phyloP scores from a whole-genome alignment of 1,140 invertebrate species.

The Cotesia glomerata region DNA sequence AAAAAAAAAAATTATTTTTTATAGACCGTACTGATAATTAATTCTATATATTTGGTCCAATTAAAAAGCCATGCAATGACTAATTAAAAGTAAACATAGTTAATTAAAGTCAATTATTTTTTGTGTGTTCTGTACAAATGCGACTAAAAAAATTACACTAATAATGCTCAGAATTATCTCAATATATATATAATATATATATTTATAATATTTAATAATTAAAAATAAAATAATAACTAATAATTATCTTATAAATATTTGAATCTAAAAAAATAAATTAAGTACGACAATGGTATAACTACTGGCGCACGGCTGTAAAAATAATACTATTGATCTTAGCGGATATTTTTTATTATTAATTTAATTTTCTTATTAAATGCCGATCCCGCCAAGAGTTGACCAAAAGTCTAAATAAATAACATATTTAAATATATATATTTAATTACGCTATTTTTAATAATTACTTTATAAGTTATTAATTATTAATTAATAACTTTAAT shows the following conservation, averaged over 20 bases:
- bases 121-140: too few relatives aligned
- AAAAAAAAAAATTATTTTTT: constrained; percentile 11
- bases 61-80: constrained; percentile 11
- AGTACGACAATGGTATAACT: constrained; percentile 30
- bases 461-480: too few relatives aligned
- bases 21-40: constrained; percentile 15
- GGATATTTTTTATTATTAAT: not conserved
- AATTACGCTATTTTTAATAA: too few relatives aligned
- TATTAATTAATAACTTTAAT: constrained; percentile 1
- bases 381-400: constrained; percentile 24
- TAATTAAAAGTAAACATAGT: too few relatives aligned
- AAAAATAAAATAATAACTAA: not conserved
- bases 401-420: constrained; percentile 6
- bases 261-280: constrained; percentile 24
- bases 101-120: too few relatives aligned
- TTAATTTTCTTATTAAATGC: constrained; percentile 11
- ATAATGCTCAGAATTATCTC: too few relatives aligned
- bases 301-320: constrained; percentile 25
- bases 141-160: too few relatives aligned
- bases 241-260: not conserved
- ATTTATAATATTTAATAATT: too few relatives aligned
- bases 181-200: too few relatives aligned
- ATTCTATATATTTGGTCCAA: constrained; percentile 27
- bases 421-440: not conserved
- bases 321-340: not conserved